Conservation (phyloP, 2,888 invertebrate genomes). For the Sinohyriopsis cumingii region DNA sequence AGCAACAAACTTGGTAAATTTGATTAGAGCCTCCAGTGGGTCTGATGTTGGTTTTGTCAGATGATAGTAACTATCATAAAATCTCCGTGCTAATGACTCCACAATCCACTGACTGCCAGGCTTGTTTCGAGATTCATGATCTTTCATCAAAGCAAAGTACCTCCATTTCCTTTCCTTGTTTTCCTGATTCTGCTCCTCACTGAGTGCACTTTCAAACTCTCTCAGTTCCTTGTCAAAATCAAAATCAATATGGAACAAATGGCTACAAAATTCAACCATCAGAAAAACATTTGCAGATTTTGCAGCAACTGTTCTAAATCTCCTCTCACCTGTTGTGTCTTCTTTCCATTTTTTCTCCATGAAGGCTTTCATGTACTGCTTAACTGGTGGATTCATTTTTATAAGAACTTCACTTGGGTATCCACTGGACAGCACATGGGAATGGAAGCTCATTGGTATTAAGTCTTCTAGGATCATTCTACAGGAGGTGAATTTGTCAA, state of each 20-base stretch:
- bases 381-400: conserved; percentile 6
- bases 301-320: conserved; percentile 10
- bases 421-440: conserved; percentile 1
- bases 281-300: conserved; percentile 19
- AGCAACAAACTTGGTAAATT: conserved; percentile 38
- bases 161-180: background rate
- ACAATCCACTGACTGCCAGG: conserved; percentile 1
- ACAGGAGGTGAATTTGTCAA: too few species aligned
- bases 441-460: conserved; percentile 23
- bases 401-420: conserved; percentile 11
- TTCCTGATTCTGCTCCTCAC: too few species aligned
- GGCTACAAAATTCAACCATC: conserved; percentile 20
- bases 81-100: conserved; percentile 15
- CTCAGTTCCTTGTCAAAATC: conserved; percentile 5
- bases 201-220: too few species aligned
- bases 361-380: conserved; percentile 11
- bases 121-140: background rate
- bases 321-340: conserved; percentile 3
- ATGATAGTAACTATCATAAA: conserved; percentile 20
- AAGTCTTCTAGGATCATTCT: conserved; percentile 2
- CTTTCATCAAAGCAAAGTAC: conserved; percentile 13
- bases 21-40: conserved; percentile 32
- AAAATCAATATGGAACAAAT: conserved; percentile 9
- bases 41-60: conserved; percentile 15
- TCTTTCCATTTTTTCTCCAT: conserved; percentile 14